These are phyloP conservation scores for Rhinophrynus dorsalis DNA, from an alignment of 2,797 vertebrate species.

Conservation along the genomic window DNA sequence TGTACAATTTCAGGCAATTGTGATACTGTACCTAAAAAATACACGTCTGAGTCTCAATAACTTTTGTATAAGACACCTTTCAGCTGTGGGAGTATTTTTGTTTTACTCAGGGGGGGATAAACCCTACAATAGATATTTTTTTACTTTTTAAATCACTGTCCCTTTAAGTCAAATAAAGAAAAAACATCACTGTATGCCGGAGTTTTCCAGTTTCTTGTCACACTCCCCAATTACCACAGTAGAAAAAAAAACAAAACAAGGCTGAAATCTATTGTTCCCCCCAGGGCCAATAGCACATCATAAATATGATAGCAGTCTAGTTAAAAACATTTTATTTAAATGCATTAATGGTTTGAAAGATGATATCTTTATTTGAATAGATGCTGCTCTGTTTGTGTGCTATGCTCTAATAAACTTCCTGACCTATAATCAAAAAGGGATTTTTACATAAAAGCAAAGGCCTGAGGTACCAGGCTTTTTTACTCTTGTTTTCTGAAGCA, in stretches of 20 bases:
- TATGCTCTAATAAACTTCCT: neutral
- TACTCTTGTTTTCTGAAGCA: too few relatives aligned
- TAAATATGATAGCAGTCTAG: neutral
- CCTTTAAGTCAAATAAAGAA: too few relatives aligned
- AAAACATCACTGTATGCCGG: too few relatives aligned
- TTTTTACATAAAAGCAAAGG: neutral
- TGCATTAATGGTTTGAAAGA: neutral
- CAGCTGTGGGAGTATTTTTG: too few relatives aligned
- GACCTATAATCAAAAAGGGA: neutral
- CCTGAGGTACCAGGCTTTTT: too few relatives aligned
- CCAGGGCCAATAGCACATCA: neutral
- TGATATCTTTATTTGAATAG: neutral
- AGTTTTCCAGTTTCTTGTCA: neutral
- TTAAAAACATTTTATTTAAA: neutral
- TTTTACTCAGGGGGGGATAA: too few relatives aligned
- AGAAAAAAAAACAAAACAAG: conserved; percentile 1
- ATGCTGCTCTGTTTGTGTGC: neutral
- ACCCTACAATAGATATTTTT: too few relatives aligned
- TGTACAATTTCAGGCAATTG: too few relatives aligned
- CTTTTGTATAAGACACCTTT: too few relatives aligned
- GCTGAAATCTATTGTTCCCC: neutral
- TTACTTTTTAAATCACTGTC: too few relatives aligned
- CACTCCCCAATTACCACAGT: conserved; percentile 6
- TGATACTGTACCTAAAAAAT: too few relatives aligned
- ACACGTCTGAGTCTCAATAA: too few relatives aligned